Evolutionary conservation across 1,140 invertebrate genomes (phyloP).

Genomic region (Procambarus clarkii): DNA sequence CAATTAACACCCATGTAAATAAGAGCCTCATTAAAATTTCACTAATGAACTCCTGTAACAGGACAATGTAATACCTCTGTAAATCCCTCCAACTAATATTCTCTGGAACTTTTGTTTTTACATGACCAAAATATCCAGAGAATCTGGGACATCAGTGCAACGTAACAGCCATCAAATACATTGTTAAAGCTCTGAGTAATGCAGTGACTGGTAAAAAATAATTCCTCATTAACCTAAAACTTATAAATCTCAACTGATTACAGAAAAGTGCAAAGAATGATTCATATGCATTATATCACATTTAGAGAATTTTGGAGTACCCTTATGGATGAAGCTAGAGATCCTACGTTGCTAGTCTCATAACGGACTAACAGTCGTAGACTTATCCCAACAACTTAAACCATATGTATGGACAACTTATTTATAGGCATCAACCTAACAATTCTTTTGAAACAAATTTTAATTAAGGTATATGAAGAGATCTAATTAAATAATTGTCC

Average conservation of each 20-base stretch:
- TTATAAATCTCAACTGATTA: constrained; percentile 19
- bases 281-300: constrained; percentile 9
- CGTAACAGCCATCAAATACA: constrained; percentile 3
- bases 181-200: constrained; percentile 46
- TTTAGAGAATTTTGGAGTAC: constrained; percentile 36
- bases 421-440: constrained; percentile 1
- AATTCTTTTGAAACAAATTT: constrained; percentile 28
- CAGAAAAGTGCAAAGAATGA: constrained; percentile 33
- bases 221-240: constrained; percentile 8
- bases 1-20: constrained; percentile 27
- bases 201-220: constrained; percentile 41
- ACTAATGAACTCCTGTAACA: background rate
- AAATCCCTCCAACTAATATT: background rate
- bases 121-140: background rate
- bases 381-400: background rate
- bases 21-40: background rate
- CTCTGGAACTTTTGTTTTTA: background rate
- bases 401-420: background rate
- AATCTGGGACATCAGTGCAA: background rate
- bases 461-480: background rate
- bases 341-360: constrained; percentile 15
- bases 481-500: constrained; percentile 19
- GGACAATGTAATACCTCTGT: constrained; percentile 39
- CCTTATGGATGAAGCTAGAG: constrained; percentile 39
- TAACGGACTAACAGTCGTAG: background rate